Evolutionary conservation across 1,140 invertebrate genomes (phyloP).

Genomic region (Heliconius himera): DNA sequence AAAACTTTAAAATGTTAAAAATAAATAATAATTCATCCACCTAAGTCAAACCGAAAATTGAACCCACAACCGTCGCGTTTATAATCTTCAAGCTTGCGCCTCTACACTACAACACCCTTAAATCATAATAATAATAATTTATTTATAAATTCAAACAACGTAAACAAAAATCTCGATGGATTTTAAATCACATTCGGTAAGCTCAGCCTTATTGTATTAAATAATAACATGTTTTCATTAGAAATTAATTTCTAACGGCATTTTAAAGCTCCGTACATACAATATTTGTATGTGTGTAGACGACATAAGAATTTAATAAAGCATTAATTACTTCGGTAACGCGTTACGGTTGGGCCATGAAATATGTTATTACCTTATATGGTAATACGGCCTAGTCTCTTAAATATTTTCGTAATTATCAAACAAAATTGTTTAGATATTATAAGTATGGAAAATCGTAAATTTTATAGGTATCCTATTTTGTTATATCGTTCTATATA

Average conservation of each 20-base stretch:
- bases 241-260: conserved; percentile 8
- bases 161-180: neutral
- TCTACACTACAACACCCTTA: too few relatives aligned
- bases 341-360: neutral
- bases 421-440: conserved; percentile 9
- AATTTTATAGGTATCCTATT: neutral
- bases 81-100: too few relatives aligned
- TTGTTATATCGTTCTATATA: neutral
- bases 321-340: conserved; percentile 23
- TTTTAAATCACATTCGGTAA: neutral
- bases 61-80: neutral
- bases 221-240: conserved; percentile 13
- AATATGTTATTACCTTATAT: conserved; percentile 23
- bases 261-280: neutral
- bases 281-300: neutral
- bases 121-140: neutral
- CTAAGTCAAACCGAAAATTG: neutral
- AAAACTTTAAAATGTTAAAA: too few relatives aligned
- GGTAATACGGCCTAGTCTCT: conserved; percentile 10
- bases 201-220: neutral
- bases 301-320: conserved; percentile 30
- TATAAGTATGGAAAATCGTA: neutral
- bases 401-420: conserved; percentile 19
- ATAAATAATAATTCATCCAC: too few relatives aligned
- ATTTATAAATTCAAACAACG: neutral